Base-by-base conservation (phyloP, 2,113 vertebrate genomes). In the Ploceus nigricollis region DNA sequence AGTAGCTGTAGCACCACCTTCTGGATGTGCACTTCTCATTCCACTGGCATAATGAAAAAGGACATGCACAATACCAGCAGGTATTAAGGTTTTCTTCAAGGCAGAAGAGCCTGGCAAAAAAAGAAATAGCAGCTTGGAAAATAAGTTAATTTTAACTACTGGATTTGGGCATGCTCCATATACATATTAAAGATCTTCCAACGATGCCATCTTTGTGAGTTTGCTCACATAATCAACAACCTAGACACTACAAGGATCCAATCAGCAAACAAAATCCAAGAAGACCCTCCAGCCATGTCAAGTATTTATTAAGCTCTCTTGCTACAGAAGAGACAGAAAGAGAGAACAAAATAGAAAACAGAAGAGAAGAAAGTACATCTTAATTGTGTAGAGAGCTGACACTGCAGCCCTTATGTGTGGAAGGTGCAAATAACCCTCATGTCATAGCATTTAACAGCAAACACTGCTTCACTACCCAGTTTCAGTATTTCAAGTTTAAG, bases 241-340 rank as follows among this genome's bases (percentile, higher is more conserved):
- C 19, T 42, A 42, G 42, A 84, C 68, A 30, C 23, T 50, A 58
- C 35, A 56, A 45, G 28, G 9, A 87, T 44, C 56, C 8, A 4
- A 64, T 23, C 14, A 82, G 42, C 71, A 89, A 95, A 90, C 40
- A 93, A 82, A 89, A 69, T 31, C n/a, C 65, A 87, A 54, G 61
- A 91, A 1, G 2, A 92, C n/a, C 44, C 42, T 90, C 82, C 50
- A 92, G 71, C 54, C 60, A 78, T 4, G 7, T 94, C 72, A 90
- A 94, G 35, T 87, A 91, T 97, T 96, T 95, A 97, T 93, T 93
- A 88, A 78, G 79, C 71, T 94, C 86, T 90, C 87, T 90, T 66
- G 8, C 31, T 92, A 82, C 64, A 83, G 76, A 80, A 88, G 42
- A 66, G 54, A 85, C 35, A 79, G 42, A 65, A 72, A 69, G 72